These are phyloP conservation scores for Protodeltote pygarga DNA, from an alignment of 2,888 invertebrate genomes.

Conservation along the genomic window DNA sequence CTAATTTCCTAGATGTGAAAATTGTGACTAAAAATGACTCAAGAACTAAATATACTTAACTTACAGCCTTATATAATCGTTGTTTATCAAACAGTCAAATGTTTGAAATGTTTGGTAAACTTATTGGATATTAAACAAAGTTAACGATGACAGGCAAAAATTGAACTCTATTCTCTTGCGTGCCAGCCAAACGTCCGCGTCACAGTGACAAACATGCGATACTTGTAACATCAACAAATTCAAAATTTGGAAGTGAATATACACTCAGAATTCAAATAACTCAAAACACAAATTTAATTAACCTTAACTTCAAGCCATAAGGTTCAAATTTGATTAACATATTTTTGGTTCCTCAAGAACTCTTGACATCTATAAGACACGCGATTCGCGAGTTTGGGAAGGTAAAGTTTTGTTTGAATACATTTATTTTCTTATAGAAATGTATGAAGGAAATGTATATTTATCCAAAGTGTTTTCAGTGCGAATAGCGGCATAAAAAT, in stretches of 20 bases:
- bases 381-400: conserved; percentile 57
- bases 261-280: conserved; percentile 22
- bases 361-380: conserved; percentile 49
- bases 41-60: too few relatives aligned
- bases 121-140: neutral
- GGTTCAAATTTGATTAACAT: conserved; percentile 16
- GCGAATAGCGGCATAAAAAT: neutral
- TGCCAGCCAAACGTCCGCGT: conserved; percentile 19
- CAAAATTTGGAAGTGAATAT: conserved; percentile 16
- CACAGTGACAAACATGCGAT: conserved; percentile 11
- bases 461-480: conserved; percentile 4
- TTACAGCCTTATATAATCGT: too few relatives aligned
- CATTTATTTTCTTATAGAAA: conserved; percentile 43
- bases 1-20: too few relatives aligned
- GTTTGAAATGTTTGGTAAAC: neutral
- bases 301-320: conserved; percentile 13
- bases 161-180: conserved; percentile 6
- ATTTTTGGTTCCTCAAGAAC: conserved; percentile 6
- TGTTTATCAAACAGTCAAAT: too few relatives aligned
- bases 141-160: neutral
- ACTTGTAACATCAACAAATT: conserved; percentile 23
- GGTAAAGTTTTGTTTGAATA: conserved; percentile 37
- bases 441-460: conserved; percentile 6
- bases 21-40: too few relatives aligned
- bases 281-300: conserved; percentile 29